These are phyloP conservation scores for Diplazon laetatorius DNA, from an alignment of 2,888 invertebrate genomes.

Conservation along the genomic window DNA sequence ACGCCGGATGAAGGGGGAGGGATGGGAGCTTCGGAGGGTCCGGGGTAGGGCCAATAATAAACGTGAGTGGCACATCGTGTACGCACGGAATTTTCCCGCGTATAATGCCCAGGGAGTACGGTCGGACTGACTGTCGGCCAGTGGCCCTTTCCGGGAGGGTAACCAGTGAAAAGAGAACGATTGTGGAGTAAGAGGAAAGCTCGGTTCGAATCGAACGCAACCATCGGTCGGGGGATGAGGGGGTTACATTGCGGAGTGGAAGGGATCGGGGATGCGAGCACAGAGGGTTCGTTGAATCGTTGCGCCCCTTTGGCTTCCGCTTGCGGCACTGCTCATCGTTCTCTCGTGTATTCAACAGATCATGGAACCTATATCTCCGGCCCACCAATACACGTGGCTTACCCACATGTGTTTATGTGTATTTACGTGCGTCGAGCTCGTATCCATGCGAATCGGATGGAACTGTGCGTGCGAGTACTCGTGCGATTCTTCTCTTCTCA, in stretches of 20 bases:
- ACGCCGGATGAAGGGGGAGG: constrained; percentile 11
- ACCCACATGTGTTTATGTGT: too few relatives aligned
- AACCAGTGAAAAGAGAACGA: constrained; percentile 55
- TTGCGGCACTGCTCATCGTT: constrained; percentile 57
- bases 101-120: constrained; percentile 68
- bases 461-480: constrained; percentile 27
- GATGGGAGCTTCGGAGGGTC: constrained; percentile 18
- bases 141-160: constrained; percentile 53
- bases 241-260: constrained; percentile 39
- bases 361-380: constrained; percentile 49
- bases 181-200: constrained; percentile 55
- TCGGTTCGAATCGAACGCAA: constrained; percentile 63
- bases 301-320: constrained; percentile 61
- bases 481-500: constrained; percentile 39
- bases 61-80: constrained; percentile 62
- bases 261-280: constrained; percentile 25
- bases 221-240: constrained; percentile 30
- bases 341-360: constrained; percentile 58
- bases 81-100: constrained; percentile 72
- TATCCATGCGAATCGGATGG: too few relatives aligned
- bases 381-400: constrained; percentile 11
- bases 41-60: constrained; percentile 60
- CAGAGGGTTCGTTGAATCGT: constrained; percentile 59
- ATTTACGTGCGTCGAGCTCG: too few relatives aligned
- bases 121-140: constrained; percentile 49